Evolutionary conservation across 2,797 vertebrate genomes (phyloP).

Genomic region (Huso huso): DNA sequence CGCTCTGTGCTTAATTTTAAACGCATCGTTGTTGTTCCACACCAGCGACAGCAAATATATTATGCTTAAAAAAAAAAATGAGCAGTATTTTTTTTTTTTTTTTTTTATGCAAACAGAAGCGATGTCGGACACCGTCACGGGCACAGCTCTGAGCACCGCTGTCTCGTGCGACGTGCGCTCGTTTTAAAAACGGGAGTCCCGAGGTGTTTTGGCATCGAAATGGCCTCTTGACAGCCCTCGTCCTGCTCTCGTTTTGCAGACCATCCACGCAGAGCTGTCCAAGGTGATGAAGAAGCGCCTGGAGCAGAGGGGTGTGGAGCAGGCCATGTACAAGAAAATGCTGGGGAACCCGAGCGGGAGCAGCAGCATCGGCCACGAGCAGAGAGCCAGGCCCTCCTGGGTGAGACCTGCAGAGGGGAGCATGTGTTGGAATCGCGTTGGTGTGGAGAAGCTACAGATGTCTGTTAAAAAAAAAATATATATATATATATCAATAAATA

Average conservation of each 20-base stretch:
- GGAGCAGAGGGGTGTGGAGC: constrained; percentile 80
- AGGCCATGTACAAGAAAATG: constrained; percentile 97
- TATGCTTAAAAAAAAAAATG: too few species aligned
- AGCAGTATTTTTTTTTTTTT: too few species aligned
- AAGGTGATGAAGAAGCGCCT: constrained; percentile 89
- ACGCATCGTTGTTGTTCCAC: too few species aligned
- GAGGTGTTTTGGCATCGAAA: too few species aligned
- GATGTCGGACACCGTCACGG: too few species aligned
- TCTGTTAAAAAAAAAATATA: not conserved
- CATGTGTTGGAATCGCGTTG: not conserved
- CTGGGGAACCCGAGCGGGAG: constrained; percentile 68
- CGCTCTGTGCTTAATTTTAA: too few species aligned
- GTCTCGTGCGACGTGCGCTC: too few species aligned
- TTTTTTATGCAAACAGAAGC: too few species aligned
- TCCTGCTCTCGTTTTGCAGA: constrained; percentile 52
- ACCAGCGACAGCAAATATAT: too few species aligned
- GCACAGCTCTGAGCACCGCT: too few species aligned
- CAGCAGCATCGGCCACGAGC: constrained; percentile 30
- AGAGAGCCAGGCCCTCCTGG: constrained; percentile 71
- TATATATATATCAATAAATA: too few species aligned
- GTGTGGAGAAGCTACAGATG: not conserved
- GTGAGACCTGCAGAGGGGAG: constrained; percentile 50
- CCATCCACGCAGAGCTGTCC: constrained; percentile 88
- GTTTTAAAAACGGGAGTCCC: too few species aligned
- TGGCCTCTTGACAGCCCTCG: not conserved